phyloP scores from a whole-genome alignment of 2,113 vertebrate genomes.

The Cyanoramphus novaezelandiae region DNA sequence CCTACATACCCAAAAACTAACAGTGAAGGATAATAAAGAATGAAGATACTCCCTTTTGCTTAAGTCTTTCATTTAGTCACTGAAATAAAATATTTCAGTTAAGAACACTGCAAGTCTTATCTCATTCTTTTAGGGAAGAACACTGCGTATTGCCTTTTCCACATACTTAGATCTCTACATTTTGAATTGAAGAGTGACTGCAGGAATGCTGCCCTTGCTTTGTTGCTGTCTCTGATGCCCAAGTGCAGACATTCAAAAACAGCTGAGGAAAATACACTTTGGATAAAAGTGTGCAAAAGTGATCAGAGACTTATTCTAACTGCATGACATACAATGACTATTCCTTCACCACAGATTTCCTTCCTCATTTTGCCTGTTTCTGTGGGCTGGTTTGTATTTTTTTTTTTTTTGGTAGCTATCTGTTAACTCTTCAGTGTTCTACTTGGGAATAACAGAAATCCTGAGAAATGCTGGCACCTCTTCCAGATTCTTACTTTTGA shows the following conservation, averaged over 20 bases:
- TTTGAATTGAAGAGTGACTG: background rate
- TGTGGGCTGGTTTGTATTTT: background rate
- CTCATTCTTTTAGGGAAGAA: background rate
- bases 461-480: conserved; percentile 4
- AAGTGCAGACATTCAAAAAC: background rate
- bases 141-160: background rate
- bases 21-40: background rate
- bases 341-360: background rate
- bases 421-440: conserved; percentile 24
- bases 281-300: background rate
- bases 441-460: background rate
- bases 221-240: background rate
- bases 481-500: background rate
- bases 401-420: background rate
- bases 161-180: background rate
- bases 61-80: background rate
- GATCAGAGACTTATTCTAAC: background rate
- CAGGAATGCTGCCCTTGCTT: background rate
- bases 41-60: background rate
- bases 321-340: background rate
- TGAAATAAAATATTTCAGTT: background rate
- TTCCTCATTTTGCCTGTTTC: background rate
- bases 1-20: background rate
- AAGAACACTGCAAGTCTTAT: background rate
- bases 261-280: background rate